A percentile compares a stretch with the other conserved stretches of the same genome.
These are phyloP conservation scores for Platichthys flesus DNA, from an alignment of 2,113 vertebrate genomes.

Conservation along the genomic window DNA sequence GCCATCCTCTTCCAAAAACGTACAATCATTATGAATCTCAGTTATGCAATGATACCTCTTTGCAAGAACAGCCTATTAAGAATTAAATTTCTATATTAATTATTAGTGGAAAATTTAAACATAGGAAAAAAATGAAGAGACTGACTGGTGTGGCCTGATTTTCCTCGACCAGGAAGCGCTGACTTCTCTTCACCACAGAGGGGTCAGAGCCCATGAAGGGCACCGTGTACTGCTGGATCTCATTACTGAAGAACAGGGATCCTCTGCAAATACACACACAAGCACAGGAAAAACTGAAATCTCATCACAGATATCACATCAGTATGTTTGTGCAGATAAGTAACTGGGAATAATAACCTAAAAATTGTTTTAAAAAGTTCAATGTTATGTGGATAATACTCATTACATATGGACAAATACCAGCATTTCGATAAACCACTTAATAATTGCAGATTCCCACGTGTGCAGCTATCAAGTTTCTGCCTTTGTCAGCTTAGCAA, in stretches of 20 bases:
- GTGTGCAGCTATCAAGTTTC: too few relatives aligned
- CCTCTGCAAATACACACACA: slow-evolving; percentile 80
- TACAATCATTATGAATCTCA: too few relatives aligned
- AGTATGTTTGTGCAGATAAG: not conserved
- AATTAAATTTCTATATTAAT: not conserved
- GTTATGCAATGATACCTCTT: not conserved
- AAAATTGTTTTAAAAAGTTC: not conserved
- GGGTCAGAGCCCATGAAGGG: slow-evolving; percentile 92
- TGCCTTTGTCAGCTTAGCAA: not conserved
- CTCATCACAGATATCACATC: not conserved
- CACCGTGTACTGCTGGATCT: slow-evolving; percentile 87
- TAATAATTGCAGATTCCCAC: too few relatives aligned
- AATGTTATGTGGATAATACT: not conserved
- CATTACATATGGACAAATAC: not conserved
- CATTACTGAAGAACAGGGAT: slow-evolving; percentile 86
- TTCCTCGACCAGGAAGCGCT: slow-evolving; percentile 88
- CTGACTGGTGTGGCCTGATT: slow-evolving; percentile 88
- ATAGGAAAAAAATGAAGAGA: slow-evolving; percentile 11
- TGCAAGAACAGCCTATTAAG: too few relatives aligned
- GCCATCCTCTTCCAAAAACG: too few relatives aligned
- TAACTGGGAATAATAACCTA: not conserved
- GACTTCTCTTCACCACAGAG: slow-evolving; percentile 92
- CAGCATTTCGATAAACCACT: too few relatives aligned
- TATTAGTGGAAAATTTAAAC: not conserved
- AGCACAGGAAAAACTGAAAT: too few relatives aligned